phyloP scores from a whole-genome alignment of 2,797 vertebrate genomes.

The Rachycentron canadum region DNA sequence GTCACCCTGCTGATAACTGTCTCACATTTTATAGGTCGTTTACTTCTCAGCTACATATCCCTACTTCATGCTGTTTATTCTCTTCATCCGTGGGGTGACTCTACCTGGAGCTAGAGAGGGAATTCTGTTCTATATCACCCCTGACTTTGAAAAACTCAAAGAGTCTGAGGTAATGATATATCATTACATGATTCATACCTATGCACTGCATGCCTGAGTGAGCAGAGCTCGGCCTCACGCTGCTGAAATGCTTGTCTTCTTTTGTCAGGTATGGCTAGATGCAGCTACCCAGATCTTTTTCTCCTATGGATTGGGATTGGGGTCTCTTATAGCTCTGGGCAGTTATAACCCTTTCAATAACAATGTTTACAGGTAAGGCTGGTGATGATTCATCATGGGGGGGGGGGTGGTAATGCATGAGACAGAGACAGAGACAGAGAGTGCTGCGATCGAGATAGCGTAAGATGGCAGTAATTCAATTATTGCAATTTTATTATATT shows the following conservation, averaged over 20 bases:
- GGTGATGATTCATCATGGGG: slow-evolving; percentile 12
- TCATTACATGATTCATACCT: slow-evolving; percentile 49
- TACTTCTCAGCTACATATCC: slow-evolving; percentile 99
- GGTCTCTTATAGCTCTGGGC: slow-evolving; percentile 97
- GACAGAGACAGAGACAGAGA: neutral
- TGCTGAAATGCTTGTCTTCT: slow-evolving; percentile 49
- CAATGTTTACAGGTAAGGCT: slow-evolving; percentile 95
- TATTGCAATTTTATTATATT: slow-evolving; percentile 18
- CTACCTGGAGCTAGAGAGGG: slow-evolving; percentile 95
- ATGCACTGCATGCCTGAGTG: slow-evolving; percentile 25
- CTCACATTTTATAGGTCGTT: slow-evolving; percentile 89
- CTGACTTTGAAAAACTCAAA: slow-evolving; percentile 96
- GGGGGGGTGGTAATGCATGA: slow-evolving; percentile 24
- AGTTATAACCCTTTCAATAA: slow-evolving; percentile 99
- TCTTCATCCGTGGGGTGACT: slow-evolving; percentile 97
- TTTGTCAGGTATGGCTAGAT: slow-evolving; percentile 95
- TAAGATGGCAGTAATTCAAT: slow-evolving; percentile 50
- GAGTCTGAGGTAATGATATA: slow-evolving; percentile 91
- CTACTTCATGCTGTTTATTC: slow-evolving; percentile 96
- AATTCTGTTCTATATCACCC: slow-evolving; percentile 96
- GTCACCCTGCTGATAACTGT: slow-evolving; percentile 41
- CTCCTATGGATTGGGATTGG: slow-evolving; percentile 96
- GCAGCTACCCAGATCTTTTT: slow-evolving; percentile 99
- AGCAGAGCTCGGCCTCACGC: slow-evolving; percentile 19
- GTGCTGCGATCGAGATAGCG: slow-evolving; percentile 13